A percentile compares a stretch with the other conserved stretches of the same genome.
Evolutionary conservation across 2,113 vertebrate genomes (phyloP).

Genomic region (Euleptes europaea): DNA sequence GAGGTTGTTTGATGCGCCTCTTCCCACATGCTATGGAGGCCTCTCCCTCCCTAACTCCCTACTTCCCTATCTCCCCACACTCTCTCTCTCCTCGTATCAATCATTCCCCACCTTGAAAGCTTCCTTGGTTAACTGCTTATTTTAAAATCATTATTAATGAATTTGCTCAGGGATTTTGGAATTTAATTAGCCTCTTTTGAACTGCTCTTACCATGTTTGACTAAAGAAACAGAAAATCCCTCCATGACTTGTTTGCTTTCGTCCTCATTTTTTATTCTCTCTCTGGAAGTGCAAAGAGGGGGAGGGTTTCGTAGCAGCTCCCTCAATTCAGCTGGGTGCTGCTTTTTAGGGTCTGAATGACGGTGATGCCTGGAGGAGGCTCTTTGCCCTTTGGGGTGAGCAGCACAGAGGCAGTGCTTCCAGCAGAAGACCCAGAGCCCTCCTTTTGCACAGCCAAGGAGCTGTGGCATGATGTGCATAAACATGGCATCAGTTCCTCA

Average conservation of each 20-base stretch:
- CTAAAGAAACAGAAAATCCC: constrained; percentile 70
- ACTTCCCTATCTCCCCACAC: constrained; percentile 17
- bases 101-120: constrained; percentile 64
- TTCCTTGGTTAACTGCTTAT: constrained; percentile 66
- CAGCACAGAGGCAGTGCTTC: accelerated
- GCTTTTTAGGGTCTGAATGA: constrained; percentile 30
- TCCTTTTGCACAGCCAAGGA: accelerated
- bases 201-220: constrained; percentile 65
- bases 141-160: constrained; percentile 69
- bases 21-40: constrained; percentile 9
- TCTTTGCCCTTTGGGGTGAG: neutral
- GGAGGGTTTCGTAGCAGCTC: too few species aligned
- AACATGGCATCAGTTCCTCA: accelerated
- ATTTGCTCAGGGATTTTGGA: constrained; percentile 69
- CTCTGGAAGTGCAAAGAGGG: constrained; percentile 51
- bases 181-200: constrained; percentile 73
- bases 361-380: neutral
- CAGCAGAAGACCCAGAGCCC: neutral
- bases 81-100: constrained; percentile 57
- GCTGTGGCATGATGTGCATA: accelerated
- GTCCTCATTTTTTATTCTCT: neutral
- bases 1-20: neutral
- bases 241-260: constrained; percentile 67
- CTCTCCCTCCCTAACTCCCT: neutral
- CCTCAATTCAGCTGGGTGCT: constrained; percentile 22